Conservation (phyloP, 2,113 vertebrate genomes). For the Festucalex cinctus region DNA sequence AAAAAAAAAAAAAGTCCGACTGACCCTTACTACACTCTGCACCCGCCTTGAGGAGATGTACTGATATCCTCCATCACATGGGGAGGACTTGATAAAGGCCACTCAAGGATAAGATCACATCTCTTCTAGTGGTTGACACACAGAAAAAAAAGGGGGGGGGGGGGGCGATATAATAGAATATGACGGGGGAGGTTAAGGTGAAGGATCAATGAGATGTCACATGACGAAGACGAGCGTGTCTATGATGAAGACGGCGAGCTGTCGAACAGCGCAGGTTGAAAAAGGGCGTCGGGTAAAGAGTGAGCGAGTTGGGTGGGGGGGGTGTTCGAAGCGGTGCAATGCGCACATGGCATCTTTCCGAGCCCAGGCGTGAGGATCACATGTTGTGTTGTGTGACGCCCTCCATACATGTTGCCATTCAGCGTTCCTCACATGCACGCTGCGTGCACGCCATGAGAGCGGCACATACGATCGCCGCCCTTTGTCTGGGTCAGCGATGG, state of each 20-base stretch:
- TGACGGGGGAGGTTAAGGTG: constrained; percentile 15
- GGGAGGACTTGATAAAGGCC: constrained; percentile 54
- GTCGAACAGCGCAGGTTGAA: constrained; percentile 48
- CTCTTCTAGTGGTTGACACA: constrained; percentile 39
- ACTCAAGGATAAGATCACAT: constrained; percentile 51
- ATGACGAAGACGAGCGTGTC: constrained; percentile 22
- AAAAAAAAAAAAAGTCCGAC: not conserved
- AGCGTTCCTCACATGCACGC: constrained; percentile 2
- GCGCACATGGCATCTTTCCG: constrained; percentile 45
- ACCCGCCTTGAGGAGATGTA: constrained; percentile 9
- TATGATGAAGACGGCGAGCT: constrained; percentile 32
- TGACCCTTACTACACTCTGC: constrained; percentile 5
- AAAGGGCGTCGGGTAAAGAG: constrained; percentile 34
- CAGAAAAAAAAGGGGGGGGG: constrained; percentile 5
- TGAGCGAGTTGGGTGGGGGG: not conserved
- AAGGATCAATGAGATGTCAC: constrained; percentile 20
- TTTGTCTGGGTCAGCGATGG: constrained; percentile 62
- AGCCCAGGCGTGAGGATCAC: constrained; percentile 25
- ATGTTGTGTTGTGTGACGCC: constrained; percentile 21
- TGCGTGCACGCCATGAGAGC: constrained; percentile 34
- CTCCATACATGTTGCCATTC: constrained; percentile 8
- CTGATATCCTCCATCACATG: constrained; percentile 48
- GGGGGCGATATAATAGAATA: constrained; percentile 17
- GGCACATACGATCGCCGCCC: constrained; percentile 56
- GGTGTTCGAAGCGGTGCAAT: constrained; percentile 33